These are phyloP conservation scores for Dyspetes luteomarginatus DNA, from an alignment of 2,888 invertebrate genomes.

Conservation along the genomic window DNA sequence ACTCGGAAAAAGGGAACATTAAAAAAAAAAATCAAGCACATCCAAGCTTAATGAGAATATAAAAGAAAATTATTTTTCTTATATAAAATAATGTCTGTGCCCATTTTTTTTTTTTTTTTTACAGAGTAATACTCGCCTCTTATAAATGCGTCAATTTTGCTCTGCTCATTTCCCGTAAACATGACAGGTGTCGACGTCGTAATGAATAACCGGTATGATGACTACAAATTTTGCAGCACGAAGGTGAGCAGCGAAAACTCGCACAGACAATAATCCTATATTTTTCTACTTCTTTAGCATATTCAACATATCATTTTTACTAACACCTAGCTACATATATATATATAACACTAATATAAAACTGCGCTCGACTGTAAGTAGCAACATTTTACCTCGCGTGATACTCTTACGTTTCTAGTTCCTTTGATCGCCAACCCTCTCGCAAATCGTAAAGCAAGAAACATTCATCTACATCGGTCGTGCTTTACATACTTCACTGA, in stretches of 20 bases:
- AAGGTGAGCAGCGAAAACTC: neutral
- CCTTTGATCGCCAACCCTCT: conserved; percentile 12
- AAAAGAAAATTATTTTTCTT: neutral
- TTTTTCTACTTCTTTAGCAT: neutral
- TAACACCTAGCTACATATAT: neutral
- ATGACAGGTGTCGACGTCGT: conserved; percentile 22
- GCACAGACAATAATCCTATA: neutral
- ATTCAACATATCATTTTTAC: neutral
- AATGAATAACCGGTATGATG: conserved; percentile 10
- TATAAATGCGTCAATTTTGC: no score
- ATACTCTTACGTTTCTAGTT: conserved; percentile 31
- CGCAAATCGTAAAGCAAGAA: conserved; percentile 45
- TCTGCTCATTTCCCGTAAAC: neutral
- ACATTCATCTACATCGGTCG: neutral
- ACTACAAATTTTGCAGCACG: neutral
- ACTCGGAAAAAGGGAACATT: no score
- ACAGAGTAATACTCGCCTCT: no score
- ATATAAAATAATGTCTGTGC: no score
- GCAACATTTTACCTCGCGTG: conserved; percentile 36
- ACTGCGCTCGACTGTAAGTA: neutral
- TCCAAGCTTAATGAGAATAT: neutral
- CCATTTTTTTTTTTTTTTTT: neutral
- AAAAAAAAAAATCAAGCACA: neutral
- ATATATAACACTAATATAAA: neutral
- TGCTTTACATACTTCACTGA: conserved; percentile 37